Conservation (phyloP, 2,113 vertebrate species). For the Atractosteus spatula region DNA sequence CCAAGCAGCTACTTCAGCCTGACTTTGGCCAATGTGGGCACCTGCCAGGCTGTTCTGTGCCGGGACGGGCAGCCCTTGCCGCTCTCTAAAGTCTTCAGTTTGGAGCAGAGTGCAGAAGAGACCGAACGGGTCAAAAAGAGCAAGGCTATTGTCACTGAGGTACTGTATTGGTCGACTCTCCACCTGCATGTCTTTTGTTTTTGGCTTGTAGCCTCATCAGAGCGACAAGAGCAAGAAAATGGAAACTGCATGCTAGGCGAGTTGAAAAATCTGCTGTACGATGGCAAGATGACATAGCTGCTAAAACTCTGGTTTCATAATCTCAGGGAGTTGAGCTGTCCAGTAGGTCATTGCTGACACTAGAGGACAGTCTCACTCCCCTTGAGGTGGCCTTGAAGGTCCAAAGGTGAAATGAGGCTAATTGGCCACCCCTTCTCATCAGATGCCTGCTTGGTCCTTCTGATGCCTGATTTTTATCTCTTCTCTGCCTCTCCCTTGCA, state of each 20-base stretch:
- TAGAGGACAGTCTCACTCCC: no score
- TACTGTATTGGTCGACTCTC: constrained; percentile 35
- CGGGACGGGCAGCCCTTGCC: constrained; percentile 77
- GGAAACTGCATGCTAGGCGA: no score
- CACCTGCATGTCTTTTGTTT: no score
- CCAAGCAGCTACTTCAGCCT: constrained; percentile 76
- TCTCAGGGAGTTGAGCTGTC: no score
- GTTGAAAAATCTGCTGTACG: no score
- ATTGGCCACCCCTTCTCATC: no score
- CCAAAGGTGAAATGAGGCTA: not conserved
- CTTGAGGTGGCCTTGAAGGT: no score
- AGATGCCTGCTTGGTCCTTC: not conserved
- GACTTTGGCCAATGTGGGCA: constrained; percentile 89
- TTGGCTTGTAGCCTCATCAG: no score
- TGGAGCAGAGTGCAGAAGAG: constrained; percentile 85
- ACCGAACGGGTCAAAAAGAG: constrained; percentile 82
- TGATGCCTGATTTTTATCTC: constrained; percentile 12
- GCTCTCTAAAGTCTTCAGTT: constrained; percentile 85
- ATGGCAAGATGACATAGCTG: no score
- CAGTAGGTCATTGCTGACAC: not conserved
- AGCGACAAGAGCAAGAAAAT: no score
- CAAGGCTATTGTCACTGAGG: constrained; percentile 97
- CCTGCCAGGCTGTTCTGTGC: constrained; percentile 87
- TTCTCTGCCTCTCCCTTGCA: constrained; percentile 53
- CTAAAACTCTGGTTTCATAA: no score